phyloP scores from a whole-genome alignment of 2,888 invertebrate genomes.

The Embidobia sp. region DNA sequence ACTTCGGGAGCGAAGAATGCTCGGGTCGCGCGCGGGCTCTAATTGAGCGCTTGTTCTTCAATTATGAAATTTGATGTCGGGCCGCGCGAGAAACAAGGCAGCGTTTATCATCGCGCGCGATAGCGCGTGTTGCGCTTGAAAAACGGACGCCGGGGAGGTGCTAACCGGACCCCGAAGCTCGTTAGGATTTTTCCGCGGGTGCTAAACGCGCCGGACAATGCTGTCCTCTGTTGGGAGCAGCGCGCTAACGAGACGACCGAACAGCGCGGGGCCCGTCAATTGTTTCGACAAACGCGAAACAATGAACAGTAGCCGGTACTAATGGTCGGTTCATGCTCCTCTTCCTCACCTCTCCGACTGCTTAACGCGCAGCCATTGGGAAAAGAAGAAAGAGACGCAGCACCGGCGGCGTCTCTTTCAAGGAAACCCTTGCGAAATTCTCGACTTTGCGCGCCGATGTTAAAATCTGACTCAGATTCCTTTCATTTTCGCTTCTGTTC shows the following conservation, averaged over 20 bases:
- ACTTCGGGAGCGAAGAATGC: neutral
- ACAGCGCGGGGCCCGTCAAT: slow-evolving; percentile 78
- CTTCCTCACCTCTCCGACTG: slow-evolving; percentile 67
- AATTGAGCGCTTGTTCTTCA: slow-evolving; percentile 55
- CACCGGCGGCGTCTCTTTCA: slow-evolving; percentile 17
- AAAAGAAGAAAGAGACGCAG: slow-evolving; percentile 50
- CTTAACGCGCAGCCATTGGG: slow-evolving; percentile 32
- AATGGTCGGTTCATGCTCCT: slow-evolving; percentile 80
- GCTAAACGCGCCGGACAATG: slow-evolving; percentile 76
- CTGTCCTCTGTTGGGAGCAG: slow-evolving; percentile 70
- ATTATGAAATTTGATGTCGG: slow-evolving; percentile 59
- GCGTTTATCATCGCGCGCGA: slow-evolving; percentile 40
- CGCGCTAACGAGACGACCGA: slow-evolving; percentile 78
- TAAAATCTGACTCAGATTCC: slow-evolving; percentile 12
- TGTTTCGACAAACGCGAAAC: slow-evolving; percentile 77
- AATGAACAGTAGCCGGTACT: slow-evolving; percentile 75
- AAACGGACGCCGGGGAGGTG: slow-evolving; percentile 67
- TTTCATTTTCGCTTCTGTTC: neutral
- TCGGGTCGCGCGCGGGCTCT: slow-evolving; percentile 1
- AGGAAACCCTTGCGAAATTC: slow-evolving; percentile 39
- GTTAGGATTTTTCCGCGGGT: slow-evolving; percentile 81
- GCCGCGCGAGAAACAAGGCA: slow-evolving; percentile 39
- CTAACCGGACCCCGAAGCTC: slow-evolving; percentile 74
- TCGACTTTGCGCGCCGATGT: slow-evolving; percentile 4
- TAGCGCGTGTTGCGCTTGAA: slow-evolving; percentile 47